phyloP scores from a whole-genome alignment of 2,888 invertebrate species.

The Pterostichus niger region DNA sequence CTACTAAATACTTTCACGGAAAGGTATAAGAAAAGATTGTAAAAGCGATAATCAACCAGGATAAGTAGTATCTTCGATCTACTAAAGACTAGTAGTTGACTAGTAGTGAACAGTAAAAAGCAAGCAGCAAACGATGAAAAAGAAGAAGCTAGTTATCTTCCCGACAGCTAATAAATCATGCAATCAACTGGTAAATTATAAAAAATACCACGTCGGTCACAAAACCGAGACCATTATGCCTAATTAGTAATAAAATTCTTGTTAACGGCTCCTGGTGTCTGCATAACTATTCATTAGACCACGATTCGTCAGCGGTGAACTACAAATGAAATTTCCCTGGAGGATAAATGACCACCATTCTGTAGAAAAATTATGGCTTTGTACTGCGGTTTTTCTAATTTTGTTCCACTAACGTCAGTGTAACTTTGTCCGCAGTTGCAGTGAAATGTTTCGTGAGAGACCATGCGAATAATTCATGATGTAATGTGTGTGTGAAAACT shows the following conservation, averaged over 20 bases:
- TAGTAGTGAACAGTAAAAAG: background rate
- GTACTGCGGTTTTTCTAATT: constrained; percentile 40
- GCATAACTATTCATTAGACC: constrained; percentile 52
- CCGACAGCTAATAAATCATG: constrained; percentile 56
- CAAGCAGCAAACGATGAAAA: background rate
- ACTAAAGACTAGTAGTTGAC: constrained; percentile 16
- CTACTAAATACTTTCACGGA: too few relatives aligned
- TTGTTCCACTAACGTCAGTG: constrained; percentile 37
- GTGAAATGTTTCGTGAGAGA: background rate
- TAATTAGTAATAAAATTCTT: constrained; percentile 62
- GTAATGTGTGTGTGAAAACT: constrained; percentile 32
- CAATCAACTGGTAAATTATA: constrained; percentile 57
- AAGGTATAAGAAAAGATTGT: constrained; percentile 12
- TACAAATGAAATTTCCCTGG: constrained; percentile 41
- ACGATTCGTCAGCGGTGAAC: constrained; percentile 50
- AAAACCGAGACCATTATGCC: constrained; percentile 48
- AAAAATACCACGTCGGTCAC: constrained; percentile 48
- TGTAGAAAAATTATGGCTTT: constrained; percentile 43
- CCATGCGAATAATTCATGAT: constrained; percentile 44
- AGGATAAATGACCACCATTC: constrained; percentile 39
- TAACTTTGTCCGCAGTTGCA: constrained; percentile 34
- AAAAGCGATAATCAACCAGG: constrained; percentile 22
- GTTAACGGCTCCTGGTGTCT: constrained; percentile 51
- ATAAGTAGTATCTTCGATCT: constrained; percentile 1
- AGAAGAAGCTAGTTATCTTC: constrained; percentile 7